A percentile compares a stretch with the other conserved stretches of the same genome.
Conservation (phyloP, 2,113 vertebrate species). For the Oreamnos americanus region DNA sequence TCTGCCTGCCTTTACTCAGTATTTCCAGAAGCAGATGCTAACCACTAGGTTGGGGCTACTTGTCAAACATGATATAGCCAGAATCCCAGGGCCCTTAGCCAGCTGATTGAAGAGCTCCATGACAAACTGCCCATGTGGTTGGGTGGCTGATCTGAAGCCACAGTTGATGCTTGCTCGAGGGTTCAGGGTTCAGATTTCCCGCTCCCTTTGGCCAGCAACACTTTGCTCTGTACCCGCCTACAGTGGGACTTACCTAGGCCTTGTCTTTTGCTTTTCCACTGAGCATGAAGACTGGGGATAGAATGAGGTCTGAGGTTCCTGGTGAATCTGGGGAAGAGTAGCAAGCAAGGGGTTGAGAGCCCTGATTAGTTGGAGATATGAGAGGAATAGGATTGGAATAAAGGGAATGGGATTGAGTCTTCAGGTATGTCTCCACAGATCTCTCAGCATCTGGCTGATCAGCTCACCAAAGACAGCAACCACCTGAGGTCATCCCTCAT, state of each 20-base stretch:
- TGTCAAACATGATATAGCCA: neutral
- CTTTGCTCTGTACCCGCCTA: neutral
- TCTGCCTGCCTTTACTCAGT: neutral
- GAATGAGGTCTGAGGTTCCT: neutral
- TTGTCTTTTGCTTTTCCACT: neutral
- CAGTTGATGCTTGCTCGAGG: neutral
- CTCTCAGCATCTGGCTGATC: constrained; percentile 69
- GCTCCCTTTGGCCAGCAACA: neutral
- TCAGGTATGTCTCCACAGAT: constrained; percentile 64
- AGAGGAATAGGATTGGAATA: neutral
- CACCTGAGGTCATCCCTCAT: constrained; percentile 72
- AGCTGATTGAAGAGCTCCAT: neutral
- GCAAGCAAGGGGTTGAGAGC: neutral
- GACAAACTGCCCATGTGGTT: neutral
- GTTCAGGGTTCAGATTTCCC: neutral
- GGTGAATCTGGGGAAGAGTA: neutral
- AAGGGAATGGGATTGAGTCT: neutral
- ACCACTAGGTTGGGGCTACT: neutral
- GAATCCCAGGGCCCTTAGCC: neutral
- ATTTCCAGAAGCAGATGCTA: neutral
- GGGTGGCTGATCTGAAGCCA: neutral
- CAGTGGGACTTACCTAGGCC: neutral
- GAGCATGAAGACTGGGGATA: neutral
- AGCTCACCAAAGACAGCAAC: constrained; percentile 66
- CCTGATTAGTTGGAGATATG: neutral